Evolutionary conservation across 2,888 invertebrate genomes (phyloP), one percentile per base, ranked within the genome.

Genomic region (Formica aserva): DNA sequence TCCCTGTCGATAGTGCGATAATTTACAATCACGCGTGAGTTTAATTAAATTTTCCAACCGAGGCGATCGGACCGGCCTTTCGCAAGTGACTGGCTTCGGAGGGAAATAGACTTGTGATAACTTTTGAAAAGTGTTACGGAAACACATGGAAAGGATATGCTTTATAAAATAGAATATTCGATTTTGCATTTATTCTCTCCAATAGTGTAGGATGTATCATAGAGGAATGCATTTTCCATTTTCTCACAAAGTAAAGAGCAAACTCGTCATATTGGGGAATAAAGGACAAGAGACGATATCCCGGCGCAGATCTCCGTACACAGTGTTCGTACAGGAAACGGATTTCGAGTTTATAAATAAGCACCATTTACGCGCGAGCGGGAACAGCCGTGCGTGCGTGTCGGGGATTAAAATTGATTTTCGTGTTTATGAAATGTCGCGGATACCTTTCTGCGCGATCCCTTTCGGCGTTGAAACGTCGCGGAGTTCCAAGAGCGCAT

Each of bases 401-500:
- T 60, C 83, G 78, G 57, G 87, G 91, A 93, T 93, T 92, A 92
- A 94, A 93, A 93, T 92, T 94, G 93, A 94, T 93, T 92, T 26
- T 92, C 89, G 75, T 94, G 94, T 93, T 93, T 93, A 91, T 90
- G 92, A 92, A 92, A 92, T 92, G 92, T 93, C 92, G 90, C 88
- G 88, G 91, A 92, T 92, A 91, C 88, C 89, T 92, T 90, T 77
- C 55, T 4, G 38, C 91, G 90, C 86, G 85, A 82, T 83, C 72
- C n/a, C 76, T 62, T 63, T 69, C 75, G 35, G 55, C 63, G 76
- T 78, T 75, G 65, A 69, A 76, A 65, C 76, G 67, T 81, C 71
- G 65, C 62, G 38, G 63, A 57, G 35, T 75, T 65, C 80, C 77
- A 26, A 63, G 78, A 71, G 62, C 48, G 52, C 67, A 78, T 52